Percentiles rank a stretch among this genome's conserved stretches.
phyloP scores from a whole-genome alignment of 2,888 invertebrate species.

The Leuctra nigra region DNA sequence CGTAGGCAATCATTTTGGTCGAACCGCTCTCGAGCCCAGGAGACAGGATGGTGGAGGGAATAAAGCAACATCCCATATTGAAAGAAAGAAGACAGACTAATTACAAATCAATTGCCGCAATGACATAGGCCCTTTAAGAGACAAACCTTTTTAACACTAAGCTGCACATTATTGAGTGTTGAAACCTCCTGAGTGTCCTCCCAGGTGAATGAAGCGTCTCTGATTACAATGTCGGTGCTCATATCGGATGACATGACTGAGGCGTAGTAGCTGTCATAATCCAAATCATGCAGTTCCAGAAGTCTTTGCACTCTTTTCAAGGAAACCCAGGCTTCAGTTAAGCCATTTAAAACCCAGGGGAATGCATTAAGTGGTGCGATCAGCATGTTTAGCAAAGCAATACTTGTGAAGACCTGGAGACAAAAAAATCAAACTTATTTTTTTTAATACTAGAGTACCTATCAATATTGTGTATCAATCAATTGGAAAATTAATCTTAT shows the following conservation, averaged over 20 bases:
- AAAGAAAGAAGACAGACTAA: too few species aligned
- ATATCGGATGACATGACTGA: slow-evolving; percentile 28
- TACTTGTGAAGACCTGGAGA: slow-evolving; percentile 76
- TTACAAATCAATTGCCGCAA: too few species aligned
- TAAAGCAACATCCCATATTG: too few species aligned
- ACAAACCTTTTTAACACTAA: slow-evolving; percentile 38
- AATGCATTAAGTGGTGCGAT: slow-evolving; percentile 94
- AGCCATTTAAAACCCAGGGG: slow-evolving; percentile 96
- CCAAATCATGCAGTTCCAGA: slow-evolving; percentile 49
- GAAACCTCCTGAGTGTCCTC: slow-evolving; percentile 27
- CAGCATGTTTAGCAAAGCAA: slow-evolving; percentile 92
- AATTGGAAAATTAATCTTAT: too few species aligned
- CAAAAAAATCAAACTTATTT: too few species aligned
- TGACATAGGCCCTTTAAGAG: too few species aligned
- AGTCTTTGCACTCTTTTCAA: slow-evolving; percentile 79
- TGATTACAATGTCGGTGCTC: slow-evolving; percentile 50
- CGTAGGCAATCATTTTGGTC: too few species aligned
- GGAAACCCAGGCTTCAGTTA: slow-evolving; percentile 95
- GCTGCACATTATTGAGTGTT: slow-evolving; percentile 37
- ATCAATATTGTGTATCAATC: too few species aligned
- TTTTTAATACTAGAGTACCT: neutral
- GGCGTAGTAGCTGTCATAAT: slow-evolving; percentile 39
- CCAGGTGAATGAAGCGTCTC: slow-evolving; percentile 56
- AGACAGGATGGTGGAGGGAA: too few species aligned
- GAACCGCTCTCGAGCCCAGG: too few species aligned